Evolutionary conservation across 2,888 invertebrate species (phyloP).

Genomic region (Pollenia labialis): DNA sequence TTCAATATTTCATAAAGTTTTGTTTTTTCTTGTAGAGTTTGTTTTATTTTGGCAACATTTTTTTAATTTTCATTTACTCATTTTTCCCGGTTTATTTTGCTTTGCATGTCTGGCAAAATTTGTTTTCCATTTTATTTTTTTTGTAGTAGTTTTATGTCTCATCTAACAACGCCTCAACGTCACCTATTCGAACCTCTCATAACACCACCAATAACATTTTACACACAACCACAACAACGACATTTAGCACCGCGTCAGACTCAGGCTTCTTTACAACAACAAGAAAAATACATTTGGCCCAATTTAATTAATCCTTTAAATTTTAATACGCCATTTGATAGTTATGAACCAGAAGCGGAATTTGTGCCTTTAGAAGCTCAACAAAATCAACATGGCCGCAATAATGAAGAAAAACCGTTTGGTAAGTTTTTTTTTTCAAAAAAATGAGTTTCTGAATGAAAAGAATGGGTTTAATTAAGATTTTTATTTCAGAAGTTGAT

Average conservation of each 20-base stretch:
- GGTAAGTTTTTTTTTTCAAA: conserved; percentile 75
- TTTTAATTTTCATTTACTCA: conserved; percentile 2
- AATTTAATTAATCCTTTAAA: conserved; percentile 77
- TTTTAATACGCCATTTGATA: conserved; percentile 76
- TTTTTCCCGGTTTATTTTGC: conserved; percentile 43
- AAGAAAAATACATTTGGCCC: conserved; percentile 77
- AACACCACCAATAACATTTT: conserved; percentile 77
- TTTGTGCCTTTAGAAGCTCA: conserved; percentile 80
- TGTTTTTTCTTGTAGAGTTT: conserved; percentile 22
- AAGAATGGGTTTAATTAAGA: background rate
- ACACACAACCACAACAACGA: conserved; percentile 69
- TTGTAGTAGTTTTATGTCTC: conserved; percentile 80
- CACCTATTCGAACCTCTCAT: conserved; percentile 78
- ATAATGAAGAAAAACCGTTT: conserved; percentile 78
- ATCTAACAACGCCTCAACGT: conserved; percentile 79
- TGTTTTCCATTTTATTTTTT: conserved; percentile 56
- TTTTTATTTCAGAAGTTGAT: conserved; percentile 78
- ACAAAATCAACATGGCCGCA: conserved; percentile 45
- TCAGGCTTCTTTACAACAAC: conserved; percentile 61
- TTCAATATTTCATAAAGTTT: background rate
- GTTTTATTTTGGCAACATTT: conserved; percentile 3
- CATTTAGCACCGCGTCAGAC: conserved; percentile 72
- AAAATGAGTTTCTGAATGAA: background rate
- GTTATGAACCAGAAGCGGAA: conserved; percentile 79
- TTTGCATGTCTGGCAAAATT: conserved; percentile 67